A percentile compares a stretch with the other conserved stretches of the same genome.
phyloP scores from a whole-genome alignment of 2,888 invertebrate species.

The Omphaloscelis lunosa region DNA sequence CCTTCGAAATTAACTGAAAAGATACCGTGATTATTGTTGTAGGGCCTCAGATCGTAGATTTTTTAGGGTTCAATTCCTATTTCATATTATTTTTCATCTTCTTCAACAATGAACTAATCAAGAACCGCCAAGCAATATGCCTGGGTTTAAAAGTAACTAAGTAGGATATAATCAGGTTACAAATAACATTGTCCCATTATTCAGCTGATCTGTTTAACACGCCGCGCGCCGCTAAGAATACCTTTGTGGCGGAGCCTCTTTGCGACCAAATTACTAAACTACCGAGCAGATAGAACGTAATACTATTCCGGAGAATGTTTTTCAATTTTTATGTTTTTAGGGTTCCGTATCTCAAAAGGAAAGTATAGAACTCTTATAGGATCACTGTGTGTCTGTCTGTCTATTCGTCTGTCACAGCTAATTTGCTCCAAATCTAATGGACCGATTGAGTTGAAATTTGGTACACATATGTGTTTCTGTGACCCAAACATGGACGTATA shows the following conservation, averaged over 20 bases:
- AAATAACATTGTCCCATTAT: conserved; percentile 43
- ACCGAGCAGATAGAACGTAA: conserved; percentile 17
- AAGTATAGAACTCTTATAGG: no score
- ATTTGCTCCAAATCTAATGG: no score
- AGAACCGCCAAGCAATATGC: background rate
- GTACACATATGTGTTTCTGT: no score
- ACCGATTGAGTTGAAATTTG: no score
- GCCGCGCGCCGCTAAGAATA: conserved; percentile 17
- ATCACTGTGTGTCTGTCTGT: no score
- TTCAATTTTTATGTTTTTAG: background rate
- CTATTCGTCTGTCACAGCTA: no score
- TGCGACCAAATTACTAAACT: conserved; percentile 53
- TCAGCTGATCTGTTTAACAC: conserved; percentile 43
- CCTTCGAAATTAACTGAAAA: background rate
- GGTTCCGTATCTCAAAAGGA: no score
- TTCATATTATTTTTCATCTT: background rate
- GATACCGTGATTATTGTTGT: background rate
- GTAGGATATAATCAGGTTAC: conserved; percentile 10
- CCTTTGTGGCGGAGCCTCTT: conserved; percentile 39
- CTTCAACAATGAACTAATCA: conserved; percentile 12
- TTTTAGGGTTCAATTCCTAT: background rate
- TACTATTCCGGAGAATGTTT: conserved; percentile 43
- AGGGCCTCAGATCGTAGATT: background rate
- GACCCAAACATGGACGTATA: no score
- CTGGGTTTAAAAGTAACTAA: background rate